Base-by-base conservation (phyloP, 2,888 invertebrate genomes). In the Pristionchus exspectatus region DNA sequence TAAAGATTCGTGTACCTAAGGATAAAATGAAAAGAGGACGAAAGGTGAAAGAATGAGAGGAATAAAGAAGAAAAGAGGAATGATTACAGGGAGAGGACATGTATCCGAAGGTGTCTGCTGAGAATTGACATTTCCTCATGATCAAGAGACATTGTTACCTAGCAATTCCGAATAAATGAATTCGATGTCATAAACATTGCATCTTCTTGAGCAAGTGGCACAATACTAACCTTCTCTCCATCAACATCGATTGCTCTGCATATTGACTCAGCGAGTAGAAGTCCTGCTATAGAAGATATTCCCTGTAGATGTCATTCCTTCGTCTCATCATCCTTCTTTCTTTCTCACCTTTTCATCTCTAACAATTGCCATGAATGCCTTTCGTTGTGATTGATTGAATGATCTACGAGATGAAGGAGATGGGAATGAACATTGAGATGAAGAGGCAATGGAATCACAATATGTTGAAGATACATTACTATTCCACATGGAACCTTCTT, bases 151-250 rank as follows among this genome's bases (percentile, higher is more conserved):
- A n/a, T 38, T 44, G 77, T 77, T 77, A 44, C 77, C 77, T 77
- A 77, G 77, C 77, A 44, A 77, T 77, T 44, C 77, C 77, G 77
- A 77, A 77, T 77, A 77, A 77, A 77, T 77, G 77, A 77, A 77
- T 77, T 77, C 77, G 77, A 77, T 77, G 77, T 77, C 77, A 72
- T 0, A 77, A 0, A 44, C 18, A 44, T 3, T 77, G 30, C 4
- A 38, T 44, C 5, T 18, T n/a, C 38, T 38, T 44, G 44, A 77
- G 5, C 77, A 1, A 77, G 14, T 44, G 10, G 24, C 44, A 24
- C 16, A 84, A 54, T 12, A n/a, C 81, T 56, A 2, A 86, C 86
- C 38, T 86, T 86, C 24, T 86, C 44, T n/a, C 27, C 86, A 44
- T 86, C 86, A 7, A 86, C 86, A 86, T 66, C 66, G 10, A 33